These are phyloP conservation scores for Acyrthosiphon pisum DNA, from an alignment of 1,140 invertebrate species.

Conservation along the genomic window DNA sequence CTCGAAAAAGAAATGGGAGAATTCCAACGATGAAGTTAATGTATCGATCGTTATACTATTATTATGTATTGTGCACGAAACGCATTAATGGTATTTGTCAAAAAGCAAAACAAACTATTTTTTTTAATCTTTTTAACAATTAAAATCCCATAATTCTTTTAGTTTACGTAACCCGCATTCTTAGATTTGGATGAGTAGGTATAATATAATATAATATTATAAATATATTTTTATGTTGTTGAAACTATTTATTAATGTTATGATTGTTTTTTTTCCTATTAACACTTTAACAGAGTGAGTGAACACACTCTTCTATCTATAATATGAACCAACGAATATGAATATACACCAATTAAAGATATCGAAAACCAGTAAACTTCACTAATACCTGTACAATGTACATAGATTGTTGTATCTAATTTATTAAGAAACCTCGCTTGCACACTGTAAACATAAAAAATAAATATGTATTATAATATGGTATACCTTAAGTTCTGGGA, in stretches of 20 bases:
- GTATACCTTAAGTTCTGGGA: background rate
- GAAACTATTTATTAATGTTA: constrained; percentile 1
- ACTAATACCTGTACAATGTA: background rate
- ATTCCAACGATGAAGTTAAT: background rate
- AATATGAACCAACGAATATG: background rate
- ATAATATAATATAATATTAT: background rate
- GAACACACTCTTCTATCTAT: background rate
- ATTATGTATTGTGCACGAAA: constrained; percentile 6
- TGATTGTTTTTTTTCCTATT: constrained; percentile 4
- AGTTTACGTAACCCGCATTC: background rate
- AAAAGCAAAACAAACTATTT: background rate
- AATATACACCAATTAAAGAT: background rate
- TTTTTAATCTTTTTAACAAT: background rate
- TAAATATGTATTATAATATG: background rate
- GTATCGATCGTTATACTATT: background rate
- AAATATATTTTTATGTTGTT: background rate
- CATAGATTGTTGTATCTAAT: background rate
- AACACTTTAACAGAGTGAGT: background rate
- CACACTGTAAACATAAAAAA: background rate
- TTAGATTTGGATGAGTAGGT: background rate
- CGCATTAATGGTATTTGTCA: constrained; percentile 10
- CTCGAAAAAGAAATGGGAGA: background rate
- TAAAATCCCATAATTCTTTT: background rate
- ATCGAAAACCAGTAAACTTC: background rate
- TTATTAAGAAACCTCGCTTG: background rate